Base-by-base conservation (phyloP, 2,888 invertebrate species). In the Agelastica alni region DNA sequence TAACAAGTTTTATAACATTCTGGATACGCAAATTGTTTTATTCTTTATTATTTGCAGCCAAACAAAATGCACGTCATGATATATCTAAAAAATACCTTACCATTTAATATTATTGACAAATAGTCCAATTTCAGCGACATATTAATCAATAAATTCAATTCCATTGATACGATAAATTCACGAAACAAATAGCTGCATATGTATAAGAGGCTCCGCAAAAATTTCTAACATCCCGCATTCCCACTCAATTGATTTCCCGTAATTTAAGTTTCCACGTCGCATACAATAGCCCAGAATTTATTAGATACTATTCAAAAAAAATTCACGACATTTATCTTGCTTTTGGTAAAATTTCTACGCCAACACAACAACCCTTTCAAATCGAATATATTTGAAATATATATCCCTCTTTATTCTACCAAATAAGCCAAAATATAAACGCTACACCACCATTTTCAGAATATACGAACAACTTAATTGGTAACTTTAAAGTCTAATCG, bases 191-290 rank as follows among this genome's bases (percentile, higher is more conserved):
- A 41, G 54, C 49, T 32, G 39, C 30, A 41, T 45, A 54, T 49
- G 41, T 34, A 44, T 28, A 49, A 49, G 49, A 54, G 49, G 49
- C 44, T 30, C 45, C 26, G 49, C 39, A 49, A 54, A n/a, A 30
- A 34, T 48, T 10, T 51, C 32, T 13, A 43, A 45, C 46, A 13
- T 45, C 39, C 47, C 31, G 22, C 52, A 46, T 46, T 53, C 53
- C 53, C 37, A 31, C 31, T 48, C 48, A 28, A 53, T 53, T 53
- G 48, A 53, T 53, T 53, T 48, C 43, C 47, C 10, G 53, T 48
- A 53, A 53, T 53, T 53, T 48, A 48, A 53, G 47, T 49, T 53
- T 53, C 48, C 43, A 53, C 43, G 47, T 53, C 45, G 41, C 52
- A 52, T 32, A 52, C 52, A 52, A 39, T 52, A 26, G 14, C 14